phyloP scores from a whole-genome alignment of 2,113 vertebrate genomes.

The Pomatorhinus ruficollis region DNA sequence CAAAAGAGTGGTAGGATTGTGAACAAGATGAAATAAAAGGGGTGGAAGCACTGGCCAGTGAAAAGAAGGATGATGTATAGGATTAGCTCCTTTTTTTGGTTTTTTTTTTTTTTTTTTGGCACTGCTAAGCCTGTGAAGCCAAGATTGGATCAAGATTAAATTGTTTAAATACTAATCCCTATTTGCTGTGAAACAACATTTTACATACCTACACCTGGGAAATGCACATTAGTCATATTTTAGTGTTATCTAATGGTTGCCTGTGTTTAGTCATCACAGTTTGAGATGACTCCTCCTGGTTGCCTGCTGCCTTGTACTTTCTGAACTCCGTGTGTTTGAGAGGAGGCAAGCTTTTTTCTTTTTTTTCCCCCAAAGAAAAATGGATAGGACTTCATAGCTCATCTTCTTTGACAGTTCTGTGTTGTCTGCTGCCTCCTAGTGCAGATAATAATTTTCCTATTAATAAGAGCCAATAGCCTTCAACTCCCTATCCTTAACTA shows the following conservation, averaged over 20 bases:
- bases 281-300: background rate
- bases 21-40: background rate
- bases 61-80: background rate
- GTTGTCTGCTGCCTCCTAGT: background rate
- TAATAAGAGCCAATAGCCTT: background rate
- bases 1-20: background rate
- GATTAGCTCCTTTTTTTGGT: background rate
- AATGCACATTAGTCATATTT: background rate
- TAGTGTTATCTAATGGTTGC: background rate
- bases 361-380: background rate
- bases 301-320: background rate
- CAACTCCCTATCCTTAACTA: background rate
- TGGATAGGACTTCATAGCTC: background rate
- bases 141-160: background rate
- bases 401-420: background rate
- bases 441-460: background rate
- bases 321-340: background rate
- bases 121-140: background rate
- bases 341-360: background rate
- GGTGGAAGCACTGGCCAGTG: background rate
- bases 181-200: background rate
- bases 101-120: background rate
- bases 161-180: background rate
- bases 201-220: background rate
- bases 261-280: slow-evolving; percentile 18